Base-by-base conservation (phyloP, 2,797 vertebrate genomes). In the Hybognathus amarus region DNA sequence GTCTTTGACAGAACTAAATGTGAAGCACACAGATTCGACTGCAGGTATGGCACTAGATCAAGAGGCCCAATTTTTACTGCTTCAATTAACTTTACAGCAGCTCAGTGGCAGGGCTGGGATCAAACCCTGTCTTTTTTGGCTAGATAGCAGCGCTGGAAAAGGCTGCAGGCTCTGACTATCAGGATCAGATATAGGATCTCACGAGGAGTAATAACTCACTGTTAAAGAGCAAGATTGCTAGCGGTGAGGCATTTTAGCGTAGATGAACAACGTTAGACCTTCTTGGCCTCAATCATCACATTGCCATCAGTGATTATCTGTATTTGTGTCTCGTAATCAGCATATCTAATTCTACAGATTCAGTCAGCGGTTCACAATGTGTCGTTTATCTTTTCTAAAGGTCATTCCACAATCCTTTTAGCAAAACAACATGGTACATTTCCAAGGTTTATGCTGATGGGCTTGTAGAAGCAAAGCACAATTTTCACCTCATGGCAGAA, bases 401-500 rank as follows among this genome's bases (percentile, higher is more conserved):
- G 73, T 76, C 67, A 77, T 75, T 70, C 66, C 63, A 76, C 77
- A 87, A 79, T 77, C 69, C 56, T 77, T 75, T 82, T 50, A 33
- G 71, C 36, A 27, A 42, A 71, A 75, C 68, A 10, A 66, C n/a
- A 54, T 6, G 30, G 84, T 77, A 56, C 70, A 63, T 82, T 84
- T 63, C 80, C 47, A 70, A 64, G 73, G 71, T 67, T 68, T 63
- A 56, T 56, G 67, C 20, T 77, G 71, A 83, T 50, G 45, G 82
- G 50, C 47, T 38, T 40, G 54, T 61, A 71, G 80, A 84, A 85
- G 83, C 68, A 2, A 38, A 87, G 80, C 59, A 80, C 79, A 69
- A 87, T 89, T 89, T 87, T 89, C 86, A 87, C 86, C 86, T 84
- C 69, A 42, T 63, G n/a, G 63, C 64, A 79, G 68, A 67, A 74